Evolutionary conservation across 1,140 invertebrate genomes (phyloP), one percentile per base, ranked within the genome.

Genomic region (Maniola jurtina): DNA sequence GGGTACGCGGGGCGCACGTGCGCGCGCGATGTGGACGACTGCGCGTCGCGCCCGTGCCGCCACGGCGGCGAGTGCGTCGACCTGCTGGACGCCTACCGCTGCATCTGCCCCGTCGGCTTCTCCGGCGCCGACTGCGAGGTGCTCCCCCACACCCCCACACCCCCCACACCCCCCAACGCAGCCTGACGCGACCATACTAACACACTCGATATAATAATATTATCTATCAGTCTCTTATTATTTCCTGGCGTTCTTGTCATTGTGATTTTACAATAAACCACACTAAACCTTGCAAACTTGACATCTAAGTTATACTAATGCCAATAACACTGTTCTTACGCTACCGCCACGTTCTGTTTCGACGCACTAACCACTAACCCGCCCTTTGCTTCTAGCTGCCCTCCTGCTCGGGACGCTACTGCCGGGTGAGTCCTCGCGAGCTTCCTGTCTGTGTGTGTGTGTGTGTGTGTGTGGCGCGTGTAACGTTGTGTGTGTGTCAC

Each of bases 41-140:
- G 95, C 84, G 93, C 94, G 62, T 93, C 94, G 11, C 93, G 93
- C 61, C 97, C 97, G 0, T 98, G 97, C 86, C 92, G 94, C 73
- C 96, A 98, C 86, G 95, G 95, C 15, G 97, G 96, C 52, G 94
- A 95, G 73, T 98, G 97, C 84, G 93, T 95, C 0, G 96, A 98
- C 83, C 91, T 94, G 72, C 93, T 96, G 15, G 95, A 96, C 86
- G 92, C 93, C 2, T 97, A 95, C 86, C 93, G 93, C 60, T 98
- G 96, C 86, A 96, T 97, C 69, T 97, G 96, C 84, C 94, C 94
- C 4, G 95, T 96, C 5, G 96, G 96, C 67, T 97, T 94, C 87
- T 94, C 94, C 40, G 96, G 96, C 38, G 90, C 92, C 54, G 93
- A 95, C 54, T 97, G 96, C 83, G 95, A 97, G 92, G 95, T 95